Conservation (phyloP, 2,888 invertebrate species). For the Chalcis sispes region DNA sequence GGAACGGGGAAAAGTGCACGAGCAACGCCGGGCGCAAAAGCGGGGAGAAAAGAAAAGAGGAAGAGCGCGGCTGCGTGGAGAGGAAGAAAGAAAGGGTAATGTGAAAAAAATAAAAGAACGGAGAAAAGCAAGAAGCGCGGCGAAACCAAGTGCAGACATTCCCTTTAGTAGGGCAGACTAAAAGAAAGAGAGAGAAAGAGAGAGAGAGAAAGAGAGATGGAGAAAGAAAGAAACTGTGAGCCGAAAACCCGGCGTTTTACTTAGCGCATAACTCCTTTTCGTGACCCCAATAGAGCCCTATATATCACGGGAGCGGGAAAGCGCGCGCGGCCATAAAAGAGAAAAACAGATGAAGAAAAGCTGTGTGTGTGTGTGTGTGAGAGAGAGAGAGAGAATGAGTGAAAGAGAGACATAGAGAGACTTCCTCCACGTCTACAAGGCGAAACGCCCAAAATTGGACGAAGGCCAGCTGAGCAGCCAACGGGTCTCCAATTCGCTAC, state of each 20-base stretch:
- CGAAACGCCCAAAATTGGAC: constrained; percentile 67
- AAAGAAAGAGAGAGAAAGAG: not conserved
- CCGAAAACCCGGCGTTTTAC: constrained; percentile 59
- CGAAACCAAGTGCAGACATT: constrained; percentile 42
- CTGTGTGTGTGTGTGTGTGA: no score
- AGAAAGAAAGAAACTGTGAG: constrained; percentile 40
- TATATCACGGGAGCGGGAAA: constrained; percentile 55
- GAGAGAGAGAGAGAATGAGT: constrained; percentile 21
- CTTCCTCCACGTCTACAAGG: constrained; percentile 56
- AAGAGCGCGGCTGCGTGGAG: not conserved
- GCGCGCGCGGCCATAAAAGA: constrained; percentile 16
- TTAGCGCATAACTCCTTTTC: constrained; percentile 61
- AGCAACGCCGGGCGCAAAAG: constrained; percentile 13
- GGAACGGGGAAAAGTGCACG: not conserved
- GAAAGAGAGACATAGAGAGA: not conserved
- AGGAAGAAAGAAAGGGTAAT: not conserved
- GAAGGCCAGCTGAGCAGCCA: constrained; percentile 60
- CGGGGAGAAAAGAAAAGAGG: not conserved
- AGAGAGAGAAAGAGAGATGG: not conserved
- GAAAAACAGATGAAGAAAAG: constrained; percentile 23
- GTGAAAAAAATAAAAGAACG: not conserved
- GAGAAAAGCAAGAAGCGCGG: constrained; percentile 8
- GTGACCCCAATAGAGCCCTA: constrained; percentile 62
- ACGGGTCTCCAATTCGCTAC: constrained; percentile 47
- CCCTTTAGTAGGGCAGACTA: constrained; percentile 58